These are phyloP conservation scores for Platycheirus albimanus DNA, from an alignment of 2,888 invertebrate genomes.

Conservation along the genomic window DNA sequence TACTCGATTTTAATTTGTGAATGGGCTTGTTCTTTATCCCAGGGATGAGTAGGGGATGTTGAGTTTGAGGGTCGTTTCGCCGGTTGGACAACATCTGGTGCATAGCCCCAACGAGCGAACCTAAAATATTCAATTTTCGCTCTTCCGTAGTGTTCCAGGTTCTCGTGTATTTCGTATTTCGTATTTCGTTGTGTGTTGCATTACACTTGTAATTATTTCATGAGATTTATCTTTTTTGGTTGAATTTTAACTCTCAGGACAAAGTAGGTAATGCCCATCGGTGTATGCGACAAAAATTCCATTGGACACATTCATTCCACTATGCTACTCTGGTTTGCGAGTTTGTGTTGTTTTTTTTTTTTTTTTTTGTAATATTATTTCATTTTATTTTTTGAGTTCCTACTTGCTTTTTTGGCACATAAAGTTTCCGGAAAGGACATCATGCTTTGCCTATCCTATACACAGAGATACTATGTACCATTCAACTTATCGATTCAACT, in stretches of 20 bases:
- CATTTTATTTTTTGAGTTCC: slow-evolving; percentile 13
- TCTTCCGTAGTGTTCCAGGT: slow-evolving; percentile 40
- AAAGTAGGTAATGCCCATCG: slow-evolving; percentile 75
- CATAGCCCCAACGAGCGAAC: slow-evolving; percentile 45
- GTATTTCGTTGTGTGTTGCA: slow-evolving; percentile 62
- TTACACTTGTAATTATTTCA: slow-evolving; percentile 83
- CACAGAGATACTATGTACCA: slow-evolving; percentile 24
- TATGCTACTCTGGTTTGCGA: slow-evolving; percentile 25
- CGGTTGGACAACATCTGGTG: slow-evolving; percentile 49
- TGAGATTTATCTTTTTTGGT: slow-evolving; percentile 80
- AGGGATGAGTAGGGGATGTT: not conserved
- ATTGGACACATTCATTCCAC: slow-evolving; percentile 77
- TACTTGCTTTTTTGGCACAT: slow-evolving; percentile 51
- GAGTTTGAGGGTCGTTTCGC: not conserved
- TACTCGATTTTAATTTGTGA: slow-evolving; percentile 46
- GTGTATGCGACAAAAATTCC: slow-evolving; percentile 82
- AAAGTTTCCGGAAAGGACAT: slow-evolving; percentile 50
- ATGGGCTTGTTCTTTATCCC: slow-evolving; percentile 32
- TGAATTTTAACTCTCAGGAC: slow-evolving; percentile 58
- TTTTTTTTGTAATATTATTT: not conserved
- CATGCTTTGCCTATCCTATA: slow-evolving; percentile 39
- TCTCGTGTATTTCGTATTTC: no score
- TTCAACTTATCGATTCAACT: slow-evolving; percentile 55
- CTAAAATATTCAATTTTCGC: slow-evolving; percentile 73
- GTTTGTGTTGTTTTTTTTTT: not conserved